Percentiles rank a stretch among this genome's conserved stretches.
These are phyloP conservation scores for Hippopotamus amphibius DNA, from an alignment of 2,113 vertebrate species.

Conservation along the genomic window DNA sequence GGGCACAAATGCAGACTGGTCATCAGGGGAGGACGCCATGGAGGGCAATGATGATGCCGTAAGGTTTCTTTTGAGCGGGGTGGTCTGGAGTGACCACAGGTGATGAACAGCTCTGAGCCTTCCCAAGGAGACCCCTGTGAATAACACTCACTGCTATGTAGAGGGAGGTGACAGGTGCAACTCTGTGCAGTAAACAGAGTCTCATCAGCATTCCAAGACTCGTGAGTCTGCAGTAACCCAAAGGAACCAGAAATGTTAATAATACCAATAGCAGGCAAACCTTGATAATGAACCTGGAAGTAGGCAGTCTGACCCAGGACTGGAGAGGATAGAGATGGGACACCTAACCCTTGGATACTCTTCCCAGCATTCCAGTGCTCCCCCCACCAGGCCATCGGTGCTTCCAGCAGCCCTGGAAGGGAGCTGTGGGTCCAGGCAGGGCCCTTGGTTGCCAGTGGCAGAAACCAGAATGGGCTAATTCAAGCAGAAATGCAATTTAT, in stretches of 20 bases:
- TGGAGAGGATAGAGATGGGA: accelerated
- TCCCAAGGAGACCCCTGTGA: background rate
- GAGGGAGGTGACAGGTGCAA: background rate
- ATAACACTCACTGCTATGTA: accelerated
- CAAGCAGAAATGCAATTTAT: background rate
- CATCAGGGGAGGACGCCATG: accelerated
- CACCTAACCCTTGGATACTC: background rate
- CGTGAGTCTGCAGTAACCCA: background rate
- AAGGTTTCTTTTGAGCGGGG: background rate
- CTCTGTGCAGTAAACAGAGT: background rate
- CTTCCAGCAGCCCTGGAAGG: background rate
- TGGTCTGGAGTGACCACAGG: background rate
- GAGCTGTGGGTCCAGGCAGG: background rate
- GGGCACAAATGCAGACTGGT: no score
- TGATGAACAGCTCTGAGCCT: background rate
- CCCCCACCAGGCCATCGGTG: accelerated
- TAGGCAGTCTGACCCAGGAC: background rate
- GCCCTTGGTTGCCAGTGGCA: background rate
- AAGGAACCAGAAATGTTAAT: accelerated
- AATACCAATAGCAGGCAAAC: accelerated
- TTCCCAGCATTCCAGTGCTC: accelerated
- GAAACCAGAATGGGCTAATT: background rate
- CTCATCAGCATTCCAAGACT: accelerated
- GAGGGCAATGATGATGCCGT: accelerated
- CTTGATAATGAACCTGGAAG: background rate